phyloP scores from a whole-genome alignment of 2,113 vertebrate species.

The Hiodon tergisus region DNA sequence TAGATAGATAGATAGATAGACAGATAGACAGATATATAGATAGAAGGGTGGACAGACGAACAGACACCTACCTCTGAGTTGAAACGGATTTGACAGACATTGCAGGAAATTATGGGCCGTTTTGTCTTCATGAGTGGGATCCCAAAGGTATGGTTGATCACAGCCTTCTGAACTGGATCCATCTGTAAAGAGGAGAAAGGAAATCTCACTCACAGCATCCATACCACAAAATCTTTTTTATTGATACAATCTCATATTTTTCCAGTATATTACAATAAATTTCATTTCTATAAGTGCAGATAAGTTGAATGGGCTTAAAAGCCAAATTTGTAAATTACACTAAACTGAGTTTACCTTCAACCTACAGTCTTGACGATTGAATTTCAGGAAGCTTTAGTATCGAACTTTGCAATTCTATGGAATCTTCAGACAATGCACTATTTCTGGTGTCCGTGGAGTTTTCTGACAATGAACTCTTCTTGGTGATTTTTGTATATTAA shows the following conservation, averaged over 20 bases:
- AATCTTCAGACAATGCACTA: too few species aligned
- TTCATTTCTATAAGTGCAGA: background rate
- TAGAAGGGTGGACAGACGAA: constrained; percentile 83
- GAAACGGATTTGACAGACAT: constrained; percentile 91
- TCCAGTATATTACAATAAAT: too few species aligned
- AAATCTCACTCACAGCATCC: background rate
- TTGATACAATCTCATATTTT: too few species aligned
- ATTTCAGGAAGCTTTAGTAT: too few species aligned
- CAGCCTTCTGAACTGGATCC: constrained; percentile 89
- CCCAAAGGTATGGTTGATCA: constrained; percentile 84
- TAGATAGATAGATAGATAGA: background rate
- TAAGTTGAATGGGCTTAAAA: too few species aligned
- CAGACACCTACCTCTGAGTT: constrained; percentile 79
- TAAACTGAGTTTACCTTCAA: too few species aligned
- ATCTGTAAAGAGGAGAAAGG: constrained; percentile 63
- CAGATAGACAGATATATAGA: constrained; percentile 70
- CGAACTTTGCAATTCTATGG: too few species aligned
- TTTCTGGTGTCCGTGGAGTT: too few species aligned
- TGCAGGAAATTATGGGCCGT: constrained; percentile 84
- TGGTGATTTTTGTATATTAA: too few species aligned
- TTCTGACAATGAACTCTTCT: too few species aligned
- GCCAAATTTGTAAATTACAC: too few species aligned
- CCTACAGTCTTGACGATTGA: too few species aligned
- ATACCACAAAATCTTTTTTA: background rate
- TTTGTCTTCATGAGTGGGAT: constrained; percentile 81